Evolutionary conservation across 2,113 vertebrate species (phyloP), one percentile per base, ranked within the genome.

Genomic region (Silurus meridionalis): DNA sequence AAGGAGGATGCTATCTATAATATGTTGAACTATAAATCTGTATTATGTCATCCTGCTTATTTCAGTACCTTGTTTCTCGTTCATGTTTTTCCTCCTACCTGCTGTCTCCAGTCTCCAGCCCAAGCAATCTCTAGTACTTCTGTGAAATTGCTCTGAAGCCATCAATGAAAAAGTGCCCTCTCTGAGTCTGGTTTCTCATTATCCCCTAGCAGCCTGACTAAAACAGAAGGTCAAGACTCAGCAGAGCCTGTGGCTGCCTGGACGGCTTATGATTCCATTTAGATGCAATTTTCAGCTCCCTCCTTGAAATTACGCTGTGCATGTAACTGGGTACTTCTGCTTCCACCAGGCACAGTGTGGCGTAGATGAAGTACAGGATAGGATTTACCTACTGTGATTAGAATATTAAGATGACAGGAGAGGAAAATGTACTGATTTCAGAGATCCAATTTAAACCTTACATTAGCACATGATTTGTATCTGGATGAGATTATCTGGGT

Each of bases 201-300:
- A 94, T 89, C 92, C 91, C 91, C 90, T 93, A 92, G 93, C 90
- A 91, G 89, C 91, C 90, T 85, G 89, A 89, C 91, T 93, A 90
- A 94, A 93, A 93, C 93, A 93, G 92, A 93, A 93, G 94, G 93
- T 94, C 94, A 95, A 89, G 92, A 91, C 91, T 94, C 91, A 92
- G 92, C 91, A 92, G 93, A 94, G 93, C 91, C 90, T 87, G 91
- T 91, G 91, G 91, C 58, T 66, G 82, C 87, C 91, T 90, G 91
- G 90, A 85, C 75, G 87, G 92, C 92, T 94, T 92, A 93, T 92
- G 90, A 93, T 92, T 93, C 91, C 90, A 92, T 93, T 93, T 91
- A 90, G 91, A 94, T 95, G 93, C 93, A 92, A 93, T 94, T 93
- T 92, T 91, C 89, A 60, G 72, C 82, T 71, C 82, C 69, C 60